A percentile compares a stretch with the other conserved stretches of the same genome.
Conservation (phyloP, 2,888 invertebrate genomes). For the Meteorus colon region DNA sequence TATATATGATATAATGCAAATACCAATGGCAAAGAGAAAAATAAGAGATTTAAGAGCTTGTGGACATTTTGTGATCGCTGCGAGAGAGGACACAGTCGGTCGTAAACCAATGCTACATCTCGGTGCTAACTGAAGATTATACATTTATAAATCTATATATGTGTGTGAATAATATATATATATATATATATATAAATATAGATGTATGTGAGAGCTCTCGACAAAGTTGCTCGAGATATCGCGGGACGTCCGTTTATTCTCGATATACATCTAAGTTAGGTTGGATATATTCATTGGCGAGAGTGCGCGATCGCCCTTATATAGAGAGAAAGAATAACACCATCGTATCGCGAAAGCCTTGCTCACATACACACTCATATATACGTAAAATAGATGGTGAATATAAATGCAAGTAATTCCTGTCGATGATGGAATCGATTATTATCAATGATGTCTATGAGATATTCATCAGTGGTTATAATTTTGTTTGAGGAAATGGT, state of each 20-base stretch:
- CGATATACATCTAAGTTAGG: slow-evolving; percentile 14
- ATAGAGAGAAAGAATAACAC: not conserved
- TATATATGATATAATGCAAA: slow-evolving; percentile 26
- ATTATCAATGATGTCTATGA: slow-evolving; percentile 44
- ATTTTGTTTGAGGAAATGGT: slow-evolving; percentile 55
- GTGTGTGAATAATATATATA: not conserved
- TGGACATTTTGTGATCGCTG: slow-evolving; percentile 66
- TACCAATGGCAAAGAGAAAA: slow-evolving; percentile 36
- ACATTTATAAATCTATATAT: not conserved
- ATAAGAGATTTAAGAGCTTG: slow-evolving; percentile 64
- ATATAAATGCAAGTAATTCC: slow-evolving; percentile 13
- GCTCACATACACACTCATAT: not conserved
- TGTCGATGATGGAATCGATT: slow-evolving; percentile 12
- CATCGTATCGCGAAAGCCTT: not conserved
- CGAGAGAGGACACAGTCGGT: slow-evolving; percentile 54
- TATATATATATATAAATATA: slow-evolving; percentile 4
- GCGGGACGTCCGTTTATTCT: slow-evolving; percentile 16
- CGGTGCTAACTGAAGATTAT: slow-evolving; percentile 57
- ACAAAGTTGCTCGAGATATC: slow-evolving; percentile 16
- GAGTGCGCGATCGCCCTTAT: not conserved
- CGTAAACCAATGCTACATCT: slow-evolving; percentile 61
- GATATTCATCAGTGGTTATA: slow-evolving; percentile 60
- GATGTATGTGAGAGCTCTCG: not conserved
- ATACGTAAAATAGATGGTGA: not conserved
- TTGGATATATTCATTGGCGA: slow-evolving; percentile 18